Evolutionary conservation across 1,140 invertebrate genomes (phyloP).

Genomic region (Pararge aegeria): DNA sequence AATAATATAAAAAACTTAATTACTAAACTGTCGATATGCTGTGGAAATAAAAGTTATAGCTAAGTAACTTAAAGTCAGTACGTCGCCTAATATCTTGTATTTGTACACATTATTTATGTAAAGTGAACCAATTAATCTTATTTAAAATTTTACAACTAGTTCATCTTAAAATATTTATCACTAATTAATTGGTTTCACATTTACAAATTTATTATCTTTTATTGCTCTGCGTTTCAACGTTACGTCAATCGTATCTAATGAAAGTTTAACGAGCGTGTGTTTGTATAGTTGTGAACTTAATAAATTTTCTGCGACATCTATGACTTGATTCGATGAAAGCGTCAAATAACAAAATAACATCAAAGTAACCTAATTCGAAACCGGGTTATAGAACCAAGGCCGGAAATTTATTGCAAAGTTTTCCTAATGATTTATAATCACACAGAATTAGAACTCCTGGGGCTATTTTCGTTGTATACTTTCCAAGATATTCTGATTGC

Average conservation of each 20-base stretch:
- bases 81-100: too few species aligned
- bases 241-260: conserved; percentile 27
- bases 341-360: conserved; percentile 53
- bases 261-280: conserved; percentile 37
- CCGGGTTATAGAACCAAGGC: conserved; percentile 51
- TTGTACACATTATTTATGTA: neutral
- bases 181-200: conserved; percentile 15
- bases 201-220: conserved; percentile 20
- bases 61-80: too few species aligned
- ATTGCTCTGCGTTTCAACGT: conserved; percentile 14
- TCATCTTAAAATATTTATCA: neutral
- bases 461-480: neutral
- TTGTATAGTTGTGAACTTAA: conserved; percentile 43
- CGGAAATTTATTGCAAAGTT: conserved; percentile 8
- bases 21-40: too few species aligned
- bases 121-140: neutral
- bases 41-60: too few species aligned
- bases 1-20: too few species aligned
- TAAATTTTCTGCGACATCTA: conserved; percentile 51
- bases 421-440: conserved; percentile 3
- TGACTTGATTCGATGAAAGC: conserved; percentile 40
- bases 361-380: conserved; percentile 53
- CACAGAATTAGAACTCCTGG: neutral
- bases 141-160: neutral
- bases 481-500: neutral